These are phyloP conservation scores for Magallana gigas DNA, from an alignment of 1,140 invertebrate genomes.

Conservation along the genomic window DNA sequence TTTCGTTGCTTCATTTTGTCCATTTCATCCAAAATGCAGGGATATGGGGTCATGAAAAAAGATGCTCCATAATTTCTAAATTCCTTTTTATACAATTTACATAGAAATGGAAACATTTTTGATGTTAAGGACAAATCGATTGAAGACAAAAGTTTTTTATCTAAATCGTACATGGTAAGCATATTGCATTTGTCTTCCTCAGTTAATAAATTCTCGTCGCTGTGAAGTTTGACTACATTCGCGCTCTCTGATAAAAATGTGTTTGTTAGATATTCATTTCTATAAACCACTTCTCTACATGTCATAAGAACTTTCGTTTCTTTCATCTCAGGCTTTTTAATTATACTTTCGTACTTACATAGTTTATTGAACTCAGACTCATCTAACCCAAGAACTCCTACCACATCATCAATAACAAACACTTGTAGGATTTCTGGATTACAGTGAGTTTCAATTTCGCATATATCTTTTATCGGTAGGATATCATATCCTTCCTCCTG, in stretches of 20 bases:
- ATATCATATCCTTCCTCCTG: background rate
- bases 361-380: background rate
- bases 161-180: background rate
- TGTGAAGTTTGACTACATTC: background rate
- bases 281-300: background rate
- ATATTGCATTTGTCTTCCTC: background rate
- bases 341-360: background rate
- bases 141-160: background rate
- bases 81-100: background rate
- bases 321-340: background rate
- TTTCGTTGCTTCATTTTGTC: background rate
- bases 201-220: background rate
- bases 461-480: background rate
- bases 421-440: background rate
- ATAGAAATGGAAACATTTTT: background rate
- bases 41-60: background rate
- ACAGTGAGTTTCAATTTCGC: background rate
- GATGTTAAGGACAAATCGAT: background rate
- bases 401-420: slow-evolving; percentile 39
- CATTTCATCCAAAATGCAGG: background rate
- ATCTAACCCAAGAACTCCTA: background rate
- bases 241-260: background rate
- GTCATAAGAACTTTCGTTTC: background rate
- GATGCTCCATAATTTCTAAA: background rate
- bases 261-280: background rate